Evolutionary conservation across 2,888 invertebrate species (phyloP), one percentile per base, ranked within the genome.

Genomic region (Chrysolina americana): DNA sequence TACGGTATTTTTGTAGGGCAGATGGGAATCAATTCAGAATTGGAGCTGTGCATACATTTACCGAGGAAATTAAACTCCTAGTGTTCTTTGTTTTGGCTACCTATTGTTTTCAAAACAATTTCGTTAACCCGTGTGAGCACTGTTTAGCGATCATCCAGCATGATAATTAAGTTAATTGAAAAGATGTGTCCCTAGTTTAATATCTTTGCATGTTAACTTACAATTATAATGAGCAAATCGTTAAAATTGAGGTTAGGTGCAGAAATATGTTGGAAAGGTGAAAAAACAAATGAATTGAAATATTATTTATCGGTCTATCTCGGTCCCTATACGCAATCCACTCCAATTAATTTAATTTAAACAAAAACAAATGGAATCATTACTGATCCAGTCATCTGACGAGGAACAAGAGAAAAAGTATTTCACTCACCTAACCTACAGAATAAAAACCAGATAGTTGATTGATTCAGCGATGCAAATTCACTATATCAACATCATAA

Each of bases 241-340:
- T 78, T 77, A 76, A 74, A 72, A 75, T 74, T 72, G 65, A 73
- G 80, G 77, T 70, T 68, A 74, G 79, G 77, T 68, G 36, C 65
- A 19, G 13, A 64, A 65, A 74, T 68, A 63, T 63, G 70, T 74
- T 73, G 44, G 44, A 69, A 69, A 73, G 65, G 69, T 36, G 50
- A 64, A 5, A 21, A 64, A 63, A 44, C 44, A 36, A 50, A 48
- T 41, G 13, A 21, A 70, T 36, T 36, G 36, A 23, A 15, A n/a
- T 44, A 41, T 15, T 19, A 15, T 69, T 9, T n/a, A 10, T 50
- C 1, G n/a, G 44, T 44, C 15, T 44, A 2, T 44, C 11, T 44
- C 15, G 11, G 15, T 19, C 50, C 19, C n/a, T 50, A 17, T 2
- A 50, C 19, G 10, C 50, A 50, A 19, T 17, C 17, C 8, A 28